These are phyloP conservation scores for Tautogolabrus adspersus DNA, from an alignment of 2,113 vertebrate species.

Conservation along the genomic window DNA sequence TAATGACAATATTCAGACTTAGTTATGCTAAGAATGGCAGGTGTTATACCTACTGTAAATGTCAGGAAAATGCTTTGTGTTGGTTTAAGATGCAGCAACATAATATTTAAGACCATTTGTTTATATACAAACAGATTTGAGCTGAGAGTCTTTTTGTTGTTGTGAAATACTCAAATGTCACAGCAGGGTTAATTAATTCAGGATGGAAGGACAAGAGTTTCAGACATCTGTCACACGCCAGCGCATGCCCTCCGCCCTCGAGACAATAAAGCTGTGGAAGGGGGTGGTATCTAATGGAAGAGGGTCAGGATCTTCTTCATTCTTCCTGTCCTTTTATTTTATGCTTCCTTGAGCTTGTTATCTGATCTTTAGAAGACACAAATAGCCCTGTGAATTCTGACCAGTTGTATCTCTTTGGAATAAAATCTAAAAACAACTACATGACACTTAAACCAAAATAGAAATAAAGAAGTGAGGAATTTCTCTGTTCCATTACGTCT, in stretches of 20 bases:
- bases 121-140: not conserved
- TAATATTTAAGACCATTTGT: not conserved
- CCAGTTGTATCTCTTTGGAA: not conserved
- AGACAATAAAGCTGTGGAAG: slow-evolving; percentile 33
- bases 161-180: slow-evolving; percentile 33
- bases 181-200: slow-evolving; percentile 26
- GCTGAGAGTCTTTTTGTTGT: not conserved
- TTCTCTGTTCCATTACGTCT: not conserved
- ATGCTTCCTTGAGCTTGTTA: slow-evolving; percentile 15
- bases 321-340: slow-evolving; percentile 26
- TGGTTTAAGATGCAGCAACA: not conserved
- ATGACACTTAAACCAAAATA: not conserved
- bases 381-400: slow-evolving; percentile 1
- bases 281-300: slow-evolving; percentile 26
- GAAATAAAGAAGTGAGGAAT: not conserved
- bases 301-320: slow-evolving; percentile 40
- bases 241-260: slow-evolving; percentile 42
- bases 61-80: not conserved
- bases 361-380: not conserved
- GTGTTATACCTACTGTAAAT: not conserved
- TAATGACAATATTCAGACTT: not conserved
- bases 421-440: not conserved
- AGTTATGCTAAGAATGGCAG: not conserved
- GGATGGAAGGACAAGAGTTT: slow-evolving; percentile 44
- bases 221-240: slow-evolving; percentile 61